These are phyloP conservation scores for Parnassius glacialis DNA, from an alignment of 2,888 invertebrate species.

Conservation along the genomic window DNA sequence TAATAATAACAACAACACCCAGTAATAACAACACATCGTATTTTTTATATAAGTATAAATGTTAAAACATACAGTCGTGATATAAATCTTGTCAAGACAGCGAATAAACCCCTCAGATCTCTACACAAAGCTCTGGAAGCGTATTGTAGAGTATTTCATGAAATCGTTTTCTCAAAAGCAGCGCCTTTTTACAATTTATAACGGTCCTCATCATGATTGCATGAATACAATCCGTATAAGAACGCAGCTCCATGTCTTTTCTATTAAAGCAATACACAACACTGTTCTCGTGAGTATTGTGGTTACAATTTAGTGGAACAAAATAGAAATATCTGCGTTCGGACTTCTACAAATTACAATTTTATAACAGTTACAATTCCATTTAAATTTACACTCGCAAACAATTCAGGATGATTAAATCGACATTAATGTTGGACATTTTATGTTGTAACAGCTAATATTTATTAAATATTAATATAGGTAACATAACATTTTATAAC, in stretches of 20 bases:
- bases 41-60: constrained; percentile 32
- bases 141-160: constrained; percentile 72
- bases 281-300: constrained; percentile 4
- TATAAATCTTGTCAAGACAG: constrained; percentile 58
- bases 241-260: constrained; percentile 17
- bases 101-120: constrained; percentile 58
- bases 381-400: constrained; percentile 3
- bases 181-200: constrained; percentile 74
- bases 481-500: no score
- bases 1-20: no score
- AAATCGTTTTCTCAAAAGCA: constrained; percentile 72
- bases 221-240: constrained; percentile 55
- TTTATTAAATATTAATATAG: neutral
- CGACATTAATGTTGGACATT: constrained; percentile 3
- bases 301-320: neutral
- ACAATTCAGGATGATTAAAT: neutral
- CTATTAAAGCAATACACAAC: constrained; percentile 17
- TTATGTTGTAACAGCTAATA: neutral
- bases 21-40: constrained; percentile 24
- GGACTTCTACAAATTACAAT: constrained; percentile 1
- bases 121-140: constrained; percentile 61
- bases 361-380: constrained; percentile 4
- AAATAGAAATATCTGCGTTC: neutral
- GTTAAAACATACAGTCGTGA: constrained; percentile 33
- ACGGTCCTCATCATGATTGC: constrained; percentile 67